Evolutionary conservation across 2,797 vertebrate species (phyloP), one percentile per base, ranked within the genome.

Genomic region (Sebastes vulpes): DNA sequence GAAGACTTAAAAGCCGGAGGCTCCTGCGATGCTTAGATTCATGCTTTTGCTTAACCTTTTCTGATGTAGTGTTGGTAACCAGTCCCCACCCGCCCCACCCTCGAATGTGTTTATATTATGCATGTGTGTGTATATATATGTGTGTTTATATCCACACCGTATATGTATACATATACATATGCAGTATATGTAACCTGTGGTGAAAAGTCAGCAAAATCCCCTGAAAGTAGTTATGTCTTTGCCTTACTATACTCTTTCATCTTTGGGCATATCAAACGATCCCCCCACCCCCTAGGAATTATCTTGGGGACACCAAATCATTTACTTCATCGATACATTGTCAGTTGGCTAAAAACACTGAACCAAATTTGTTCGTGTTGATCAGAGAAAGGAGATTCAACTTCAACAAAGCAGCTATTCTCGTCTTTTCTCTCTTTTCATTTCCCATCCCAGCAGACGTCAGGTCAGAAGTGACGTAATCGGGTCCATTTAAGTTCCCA

Each of bases 101-200:
- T 91, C 92, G 92, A 96, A 95, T 93, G 94, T 97, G 95, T 96
- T 95, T 96, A 94, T 96, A 97, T 96, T 96, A 95, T 95, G 94
- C 93, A 95, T 96, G 95, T 96, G 95, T 95, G 96, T 96, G 95
- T 96, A 95, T 96, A 95, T 96, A 96, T 96, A 92, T 95, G 95
- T 96, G 96, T 97, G 96, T 96, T 96, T 95, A 94, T 95, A 96
- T 95, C 87, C 94, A 95, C 95, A 96, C 95, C 94, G 91, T 95
- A 96, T 95, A 96, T 96, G 95, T 96, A 95, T 95, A 95, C 94
- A 95, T 95, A 95, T 95, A 95, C 95, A 96, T 95, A 95, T 95
- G 94, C 92, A 95, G 95, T 95, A 94, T 92, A 92, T 95, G 94
- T 95, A 95, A 95, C 87, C 91, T 92, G 94, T 94, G 93, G 90